Conservation (phyloP, 1,140 invertebrate genomes). For the Bombus fervidus region DNA sequence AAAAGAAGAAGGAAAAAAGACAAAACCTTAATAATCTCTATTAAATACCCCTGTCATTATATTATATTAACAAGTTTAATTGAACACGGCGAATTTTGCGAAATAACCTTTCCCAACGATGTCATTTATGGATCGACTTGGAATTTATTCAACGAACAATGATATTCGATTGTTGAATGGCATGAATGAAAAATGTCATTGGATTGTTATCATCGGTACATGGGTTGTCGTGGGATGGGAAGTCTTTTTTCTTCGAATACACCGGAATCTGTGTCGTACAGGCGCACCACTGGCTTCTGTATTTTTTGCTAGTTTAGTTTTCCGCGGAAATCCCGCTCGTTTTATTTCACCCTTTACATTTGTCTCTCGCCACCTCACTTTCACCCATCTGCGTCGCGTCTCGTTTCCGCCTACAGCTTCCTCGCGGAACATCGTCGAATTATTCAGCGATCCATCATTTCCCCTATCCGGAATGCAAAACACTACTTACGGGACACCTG, state of each 20-base stretch:
- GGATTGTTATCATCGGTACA: neutral
- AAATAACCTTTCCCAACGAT: neutral
- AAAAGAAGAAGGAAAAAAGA: too few relatives aligned
- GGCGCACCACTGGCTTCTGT: neutral
- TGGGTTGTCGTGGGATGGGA: neutral
- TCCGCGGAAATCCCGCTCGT: neutral
- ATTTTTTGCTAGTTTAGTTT: constrained; percentile 20
- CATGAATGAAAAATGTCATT: constrained; percentile 10
- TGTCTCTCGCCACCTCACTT: neutral
- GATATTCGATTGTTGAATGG: neutral
- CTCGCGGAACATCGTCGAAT: constrained; percentile 34
- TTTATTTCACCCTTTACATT: constrained; percentile 25
- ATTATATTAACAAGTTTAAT: neutral
- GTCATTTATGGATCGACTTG: neutral
- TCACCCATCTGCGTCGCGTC: neutral
- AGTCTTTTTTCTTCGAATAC: neutral
- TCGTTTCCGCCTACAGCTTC: neutral
- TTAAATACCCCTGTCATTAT: neutral
- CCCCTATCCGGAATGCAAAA: constrained; percentile 39
- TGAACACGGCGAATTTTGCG: neutral
- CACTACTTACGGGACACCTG: constrained; percentile 53
- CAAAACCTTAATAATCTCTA: neutral
- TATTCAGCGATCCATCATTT: constrained; percentile 46
- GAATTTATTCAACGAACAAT: neutral
- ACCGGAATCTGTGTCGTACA: neutral